Conservation (phyloP, 2,888 invertebrate genomes). For the Andrena fulva region DNA sequence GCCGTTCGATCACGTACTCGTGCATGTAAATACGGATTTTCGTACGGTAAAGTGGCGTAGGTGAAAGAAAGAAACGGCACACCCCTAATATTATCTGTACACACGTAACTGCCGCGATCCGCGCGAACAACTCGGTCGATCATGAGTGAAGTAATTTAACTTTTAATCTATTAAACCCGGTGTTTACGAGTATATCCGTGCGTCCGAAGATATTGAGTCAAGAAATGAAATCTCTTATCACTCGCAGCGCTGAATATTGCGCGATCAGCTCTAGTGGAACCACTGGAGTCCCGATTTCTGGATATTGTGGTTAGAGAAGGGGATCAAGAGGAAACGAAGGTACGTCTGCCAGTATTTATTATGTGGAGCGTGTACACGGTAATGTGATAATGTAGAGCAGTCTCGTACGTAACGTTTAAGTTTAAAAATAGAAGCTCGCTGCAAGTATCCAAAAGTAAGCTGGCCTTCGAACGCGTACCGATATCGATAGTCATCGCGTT, state of each 20-base stretch:
- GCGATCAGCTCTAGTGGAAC: background rate
- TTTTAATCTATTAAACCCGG: constrained; percentile 7
- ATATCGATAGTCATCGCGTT: constrained; percentile 37
- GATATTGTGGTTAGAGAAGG: background rate
- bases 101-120: background rate
- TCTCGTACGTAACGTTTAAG: background rate
- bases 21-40: constrained; percentile 15
- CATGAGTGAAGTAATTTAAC: constrained; percentile 28
- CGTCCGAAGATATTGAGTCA: background rate
- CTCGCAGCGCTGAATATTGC: background rate
- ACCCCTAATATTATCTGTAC: background rate
- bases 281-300: background rate
- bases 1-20: constrained; percentile 18
- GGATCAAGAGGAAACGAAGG: constrained; percentile 19
- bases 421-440: constrained; percentile 14
- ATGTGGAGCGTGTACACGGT: no score
- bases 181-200: background rate
- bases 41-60: constrained; percentile 3
- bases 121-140: constrained; percentile 2
- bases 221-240: constrained; percentile 30
- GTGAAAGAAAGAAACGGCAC: background rate
- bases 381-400: background rate
- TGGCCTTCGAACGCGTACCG: constrained; percentile 49
- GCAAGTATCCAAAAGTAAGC: constrained; percentile 36
- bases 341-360: constrained; percentile 16